These are phyloP conservation scores for Smittia sp. DNA, from an alignment of 2,888 invertebrate genomes.

Conservation along the genomic window DNA sequence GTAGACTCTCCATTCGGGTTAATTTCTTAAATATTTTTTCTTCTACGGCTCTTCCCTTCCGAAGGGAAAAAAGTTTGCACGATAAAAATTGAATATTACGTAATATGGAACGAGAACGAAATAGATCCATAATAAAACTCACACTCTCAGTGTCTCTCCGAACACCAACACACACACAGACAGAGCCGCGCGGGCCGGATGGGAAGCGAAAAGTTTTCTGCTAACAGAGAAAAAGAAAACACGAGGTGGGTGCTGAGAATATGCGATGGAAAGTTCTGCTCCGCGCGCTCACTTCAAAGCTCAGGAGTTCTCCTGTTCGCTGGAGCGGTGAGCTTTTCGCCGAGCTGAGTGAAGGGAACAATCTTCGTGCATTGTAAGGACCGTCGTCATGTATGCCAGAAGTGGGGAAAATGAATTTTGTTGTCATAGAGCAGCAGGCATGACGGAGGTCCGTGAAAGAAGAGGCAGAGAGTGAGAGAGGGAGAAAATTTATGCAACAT, in stretches of 20 bases:
- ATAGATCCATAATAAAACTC: constrained; percentile 37
- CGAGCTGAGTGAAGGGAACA: background rate
- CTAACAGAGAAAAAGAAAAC: constrained; percentile 5
- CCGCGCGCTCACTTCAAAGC: constrained; percentile 1
- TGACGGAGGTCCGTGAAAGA: too few relatives aligned
- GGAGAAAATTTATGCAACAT: background rate
- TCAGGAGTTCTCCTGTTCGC: background rate
- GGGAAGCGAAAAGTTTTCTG: background rate
- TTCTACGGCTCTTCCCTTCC: background rate
- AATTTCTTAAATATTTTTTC: background rate
- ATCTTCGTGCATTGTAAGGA: background rate
- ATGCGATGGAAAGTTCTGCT: background rate
- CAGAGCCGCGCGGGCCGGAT: background rate
- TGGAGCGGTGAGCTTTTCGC: background rate
- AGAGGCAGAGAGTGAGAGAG: background rate
- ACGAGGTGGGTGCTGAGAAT: constrained; percentile 11
- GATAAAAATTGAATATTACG: constrained; percentile 41
- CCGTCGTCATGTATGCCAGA: background rate
- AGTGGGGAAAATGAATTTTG: background rate
- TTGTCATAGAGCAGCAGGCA: too few relatives aligned
- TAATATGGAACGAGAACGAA: constrained; percentile 36
- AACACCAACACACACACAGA: background rate
- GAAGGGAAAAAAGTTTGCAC: constrained; percentile 3
- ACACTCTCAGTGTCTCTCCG: constrained; percentile 2
- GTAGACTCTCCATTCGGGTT: background rate